Evolutionary conservation across 2,113 vertebrate genomes (phyloP).

Genomic region (Lophochroa leadbeateri): DNA sequence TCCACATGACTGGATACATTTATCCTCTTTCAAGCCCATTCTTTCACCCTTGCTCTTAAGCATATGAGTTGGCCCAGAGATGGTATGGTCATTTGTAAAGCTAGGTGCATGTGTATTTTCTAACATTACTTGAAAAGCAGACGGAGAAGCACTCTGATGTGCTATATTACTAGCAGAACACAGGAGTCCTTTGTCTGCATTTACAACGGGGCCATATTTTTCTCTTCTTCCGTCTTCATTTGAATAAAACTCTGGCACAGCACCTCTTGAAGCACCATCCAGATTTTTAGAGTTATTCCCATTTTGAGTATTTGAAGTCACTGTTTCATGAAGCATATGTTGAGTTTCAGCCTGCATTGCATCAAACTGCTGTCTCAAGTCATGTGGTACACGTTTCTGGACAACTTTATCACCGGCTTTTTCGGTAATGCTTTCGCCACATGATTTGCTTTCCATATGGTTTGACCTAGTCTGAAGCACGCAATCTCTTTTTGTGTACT

Average conservation of each 20-base stretch:
- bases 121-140: neutral
- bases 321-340: neutral
- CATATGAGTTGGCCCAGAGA: neutral
- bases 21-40: neutral
- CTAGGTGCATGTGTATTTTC: neutral
- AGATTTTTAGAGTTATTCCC: neutral
- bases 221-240: neutral
- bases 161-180: neutral
- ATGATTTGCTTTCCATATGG: conserved; percentile 2
- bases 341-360: neutral
- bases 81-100: neutral
- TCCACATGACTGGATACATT: neutral
- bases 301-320: neutral
- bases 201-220: neutral
- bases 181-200: neutral
- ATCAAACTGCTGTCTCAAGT: conserved; percentile 55
- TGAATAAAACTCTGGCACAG: neutral
- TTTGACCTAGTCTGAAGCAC: neutral
- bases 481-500: conserved; percentile 16
- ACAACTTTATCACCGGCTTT: neutral
- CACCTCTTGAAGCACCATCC: neutral
- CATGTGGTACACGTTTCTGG: conserved; percentile 21
- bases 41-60: neutral
- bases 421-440: neutral
- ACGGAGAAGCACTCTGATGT: neutral